Evolutionary conservation across 2,113 vertebrate species (phyloP).

Genomic region (Heloderma charlesbogerti): DNA sequence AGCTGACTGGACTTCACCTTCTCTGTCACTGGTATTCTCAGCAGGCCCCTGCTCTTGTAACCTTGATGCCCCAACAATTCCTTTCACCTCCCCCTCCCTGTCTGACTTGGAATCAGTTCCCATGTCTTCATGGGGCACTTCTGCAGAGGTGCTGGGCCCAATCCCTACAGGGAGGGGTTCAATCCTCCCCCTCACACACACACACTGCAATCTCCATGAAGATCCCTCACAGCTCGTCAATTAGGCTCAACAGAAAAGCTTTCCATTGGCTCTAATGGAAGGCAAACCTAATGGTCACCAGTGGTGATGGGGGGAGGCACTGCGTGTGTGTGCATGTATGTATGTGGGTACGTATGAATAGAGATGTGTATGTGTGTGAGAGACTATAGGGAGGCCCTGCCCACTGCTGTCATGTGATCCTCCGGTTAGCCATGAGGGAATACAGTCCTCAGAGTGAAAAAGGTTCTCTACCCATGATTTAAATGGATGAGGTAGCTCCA

Average conservation of each 20-base stretch:
- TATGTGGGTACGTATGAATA: too few relatives aligned
- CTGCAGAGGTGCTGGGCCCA: too few relatives aligned
- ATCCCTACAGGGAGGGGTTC: not conserved
- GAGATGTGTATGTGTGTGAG: too few relatives aligned
- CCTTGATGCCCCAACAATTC: too few relatives aligned
- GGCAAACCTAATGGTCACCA: not conserved
- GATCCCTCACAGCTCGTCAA: not conserved
- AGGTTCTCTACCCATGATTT: not conserved
- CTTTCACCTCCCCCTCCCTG: too few relatives aligned
- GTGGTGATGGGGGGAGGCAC: not conserved
- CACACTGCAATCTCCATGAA: not conserved
- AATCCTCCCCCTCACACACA: not conserved
- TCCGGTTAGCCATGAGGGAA: not conserved
- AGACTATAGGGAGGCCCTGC: not conserved
- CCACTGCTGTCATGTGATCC: not conserved
- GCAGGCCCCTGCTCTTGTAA: too few relatives aligned
- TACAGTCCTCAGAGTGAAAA: not conserved
- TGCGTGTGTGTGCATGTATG: not conserved
- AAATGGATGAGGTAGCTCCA: not conserved
- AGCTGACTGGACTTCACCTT: too few relatives aligned
- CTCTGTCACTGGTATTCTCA: too few relatives aligned
- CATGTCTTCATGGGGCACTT: too few relatives aligned
- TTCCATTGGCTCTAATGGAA: not conserved
- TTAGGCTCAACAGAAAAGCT: not conserved
- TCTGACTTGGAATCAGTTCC: too few relatives aligned